Conservation (phyloP, 2,888 invertebrate genomes). For the Napeogenes sylphis region DNA sequence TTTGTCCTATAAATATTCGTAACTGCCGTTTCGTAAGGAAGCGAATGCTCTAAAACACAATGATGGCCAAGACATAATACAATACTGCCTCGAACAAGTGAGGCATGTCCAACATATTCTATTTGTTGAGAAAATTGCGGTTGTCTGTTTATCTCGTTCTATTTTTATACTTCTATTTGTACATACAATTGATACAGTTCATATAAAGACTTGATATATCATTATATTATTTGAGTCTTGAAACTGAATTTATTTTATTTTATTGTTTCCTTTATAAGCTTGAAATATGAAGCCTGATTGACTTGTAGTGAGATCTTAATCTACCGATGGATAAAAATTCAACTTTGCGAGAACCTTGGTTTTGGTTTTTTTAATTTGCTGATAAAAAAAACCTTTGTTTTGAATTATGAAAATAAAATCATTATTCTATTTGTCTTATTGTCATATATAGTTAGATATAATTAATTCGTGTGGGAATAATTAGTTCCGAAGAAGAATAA, state of each 20-base stretch:
- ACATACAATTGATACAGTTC: constrained; percentile 2
- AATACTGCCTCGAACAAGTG: constrained; percentile 67
- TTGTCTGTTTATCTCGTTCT: constrained; percentile 51
- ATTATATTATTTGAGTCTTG: not conserved
- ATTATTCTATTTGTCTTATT: too few species aligned
- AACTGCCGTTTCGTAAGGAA: constrained; percentile 74
- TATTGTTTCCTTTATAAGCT: not conserved
- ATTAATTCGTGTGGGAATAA: too few species aligned
- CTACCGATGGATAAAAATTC: too few species aligned
- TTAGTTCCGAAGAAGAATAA: too few species aligned
- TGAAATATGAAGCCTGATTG: too few species aligned
- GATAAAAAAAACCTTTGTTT: too few species aligned
- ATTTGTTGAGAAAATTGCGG: constrained; percentile 64
- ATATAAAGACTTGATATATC: not conserved
- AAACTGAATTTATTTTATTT: not conserved
- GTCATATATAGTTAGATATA: too few species aligned
- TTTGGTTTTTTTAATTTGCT: too few species aligned
- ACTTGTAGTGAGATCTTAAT: too few species aligned
- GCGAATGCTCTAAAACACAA: constrained; percentile 74
- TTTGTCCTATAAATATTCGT: constrained; percentile 75
- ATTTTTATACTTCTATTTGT: constrained; percentile 10
- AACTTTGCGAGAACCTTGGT: too few species aligned
- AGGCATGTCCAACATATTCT: constrained; percentile 70
- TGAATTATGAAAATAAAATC: too few species aligned
- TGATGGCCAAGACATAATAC: constrained; percentile 65